Evolutionary conservation across 2,113 vertebrate species (phyloP), one percentile per base, ranked within the genome.

Genomic region (Guaruba guarouba): DNA sequence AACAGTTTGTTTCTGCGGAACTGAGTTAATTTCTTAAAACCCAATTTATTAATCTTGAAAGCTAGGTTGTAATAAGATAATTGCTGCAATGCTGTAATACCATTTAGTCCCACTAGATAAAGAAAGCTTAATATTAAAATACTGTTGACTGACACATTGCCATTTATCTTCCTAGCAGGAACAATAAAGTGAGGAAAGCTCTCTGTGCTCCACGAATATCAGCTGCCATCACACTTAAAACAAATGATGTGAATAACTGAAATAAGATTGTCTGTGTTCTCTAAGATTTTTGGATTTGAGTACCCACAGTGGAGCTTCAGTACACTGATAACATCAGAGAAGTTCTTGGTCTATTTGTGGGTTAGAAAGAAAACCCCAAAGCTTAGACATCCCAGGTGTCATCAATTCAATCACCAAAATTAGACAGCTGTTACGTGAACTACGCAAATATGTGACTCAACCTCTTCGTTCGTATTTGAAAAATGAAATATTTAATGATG

Each of bases 401-500:
- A 68, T 52, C 82, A 93, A 94, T 94, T 90, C 87, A 96, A 92
- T 93, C 92, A 88, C 70, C 62, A 91, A 88, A 94, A 96, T 96
- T 94, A 96, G 88, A 73, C 12, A 48, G 77, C 55, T 94, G 79
- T 75, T 95, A 93, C 71, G 90, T 79, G 95, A 95, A 95, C 94
- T 96, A 93, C 92, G 82, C 76, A 96, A 96, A 96, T 92, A 55
- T 51, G 35, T 90, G 69, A 78, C 77, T 97, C 93, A 94, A 33
- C 37, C 49, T 90, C 88, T 84, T 95, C 31, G 0, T 88, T 96
- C 37, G 0, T 87, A 75, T 93, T 94, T 75, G 76, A 96, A 77
- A 68, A 95, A 96, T 71, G 51, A 96, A 96, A 92, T 97, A 92
- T 90, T 94, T 96, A 96, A 97, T 90, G 92, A 95, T 92, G 88